phyloP scores from a whole-genome alignment of 2,113 vertebrate genomes.

The Sisor rabdophorus region DNA sequence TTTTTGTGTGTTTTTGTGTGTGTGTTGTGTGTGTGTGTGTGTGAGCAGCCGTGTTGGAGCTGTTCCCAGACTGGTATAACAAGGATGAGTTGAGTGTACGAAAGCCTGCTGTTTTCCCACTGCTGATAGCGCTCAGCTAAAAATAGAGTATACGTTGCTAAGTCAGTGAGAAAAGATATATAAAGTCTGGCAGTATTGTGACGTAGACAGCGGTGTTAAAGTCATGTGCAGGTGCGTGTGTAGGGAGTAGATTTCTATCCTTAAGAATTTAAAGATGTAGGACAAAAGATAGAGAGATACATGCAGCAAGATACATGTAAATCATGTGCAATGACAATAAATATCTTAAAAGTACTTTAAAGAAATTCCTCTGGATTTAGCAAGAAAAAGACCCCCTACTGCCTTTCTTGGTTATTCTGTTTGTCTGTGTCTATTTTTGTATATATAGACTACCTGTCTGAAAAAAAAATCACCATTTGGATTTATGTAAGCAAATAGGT shows the following conservation, averaged over 20 bases:
- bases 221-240: not conserved
- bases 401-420: no score
- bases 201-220: not conserved
- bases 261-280: not conserved
- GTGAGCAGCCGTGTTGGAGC: slow-evolving; percentile 13
- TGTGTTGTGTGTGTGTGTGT: not conserved
- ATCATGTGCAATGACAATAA: not conserved
- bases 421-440: no score
- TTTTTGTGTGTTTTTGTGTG: not conserved
- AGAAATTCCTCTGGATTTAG: no score
- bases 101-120: slow-evolving; percentile 11
- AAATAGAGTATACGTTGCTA: not conserved
- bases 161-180: not conserved
- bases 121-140: not conserved
- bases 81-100: not conserved
- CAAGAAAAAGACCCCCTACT: no score
- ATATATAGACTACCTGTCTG: no score
- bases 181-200: not conserved
- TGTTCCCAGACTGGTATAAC: slow-evolving; percentile 17
- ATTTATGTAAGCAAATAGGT: no score
- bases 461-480: no score
- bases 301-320: not conserved
- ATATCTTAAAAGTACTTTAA: not conserved
- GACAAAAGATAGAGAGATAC: not conserved
- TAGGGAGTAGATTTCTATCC: not conserved